Conservation (phyloP, 1,140 invertebrate genomes). For the Tetramorium alpestre region DNA sequence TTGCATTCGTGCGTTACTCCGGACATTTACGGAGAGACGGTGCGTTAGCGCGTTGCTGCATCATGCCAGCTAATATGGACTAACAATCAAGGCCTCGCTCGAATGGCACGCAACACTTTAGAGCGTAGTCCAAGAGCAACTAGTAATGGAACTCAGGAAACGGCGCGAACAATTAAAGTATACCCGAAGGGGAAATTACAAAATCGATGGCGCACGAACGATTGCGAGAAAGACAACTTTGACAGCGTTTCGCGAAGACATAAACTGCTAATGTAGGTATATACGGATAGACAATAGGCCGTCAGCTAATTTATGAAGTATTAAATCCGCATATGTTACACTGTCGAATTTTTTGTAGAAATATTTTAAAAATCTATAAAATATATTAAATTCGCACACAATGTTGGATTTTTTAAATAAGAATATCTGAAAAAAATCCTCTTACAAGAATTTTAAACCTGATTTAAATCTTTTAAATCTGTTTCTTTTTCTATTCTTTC, state of each 20-base stretch:
- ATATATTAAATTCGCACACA: not conserved
- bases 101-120: slow-evolving; percentile 38
- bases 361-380: too few relatives aligned
- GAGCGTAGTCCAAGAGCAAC: slow-evolving; percentile 52
- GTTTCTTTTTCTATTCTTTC: not conserved
- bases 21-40: slow-evolving; percentile 13
- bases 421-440: not conserved
- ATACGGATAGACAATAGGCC: not conserved
- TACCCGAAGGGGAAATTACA: slow-evolving; percentile 43
- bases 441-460: not conserved
- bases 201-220: slow-evolving; percentile 32
- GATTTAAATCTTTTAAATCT: not conserved
- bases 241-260: not conserved
- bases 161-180: slow-evolving; percentile 49
- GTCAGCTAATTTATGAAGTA: not conserved
- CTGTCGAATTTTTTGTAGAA: too few relatives aligned
- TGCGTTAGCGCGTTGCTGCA: slow-evolving; percentile 6
- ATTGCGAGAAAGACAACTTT: slow-evolving; percentile 4
- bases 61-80: slow-evolving; percentile 45
- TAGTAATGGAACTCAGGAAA: slow-evolving; percentile 54
- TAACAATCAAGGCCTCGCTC: slow-evolving; percentile 58
- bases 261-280: too few relatives aligned
- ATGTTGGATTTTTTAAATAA: not conserved
- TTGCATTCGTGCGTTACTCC: slow-evolving; percentile 57
- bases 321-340: not conserved